phyloP scores from a whole-genome alignment of 2,113 vertebrate species.

The Tragelaphus buxtoni region DNA sequence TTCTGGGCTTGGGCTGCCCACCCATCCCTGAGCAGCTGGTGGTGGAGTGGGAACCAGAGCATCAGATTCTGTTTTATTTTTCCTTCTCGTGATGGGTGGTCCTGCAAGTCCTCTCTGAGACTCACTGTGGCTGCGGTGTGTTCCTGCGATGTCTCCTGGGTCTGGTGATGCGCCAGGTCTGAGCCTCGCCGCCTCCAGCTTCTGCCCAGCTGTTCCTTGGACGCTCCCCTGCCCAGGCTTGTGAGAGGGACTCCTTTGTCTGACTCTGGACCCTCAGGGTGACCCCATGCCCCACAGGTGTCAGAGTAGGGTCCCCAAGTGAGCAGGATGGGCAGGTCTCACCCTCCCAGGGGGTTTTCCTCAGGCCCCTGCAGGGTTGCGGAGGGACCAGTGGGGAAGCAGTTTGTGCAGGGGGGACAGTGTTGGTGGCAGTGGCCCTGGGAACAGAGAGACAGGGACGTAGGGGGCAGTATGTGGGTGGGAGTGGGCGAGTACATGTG shows the following conservation, averaged over 20 bases:
- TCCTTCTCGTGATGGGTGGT: background rate
- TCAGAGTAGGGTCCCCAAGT: background rate
- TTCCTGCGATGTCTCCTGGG: background rate
- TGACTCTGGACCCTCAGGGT: background rate
- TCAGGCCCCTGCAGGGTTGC: background rate
- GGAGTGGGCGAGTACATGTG: background rate
- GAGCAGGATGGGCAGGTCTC: background rate
- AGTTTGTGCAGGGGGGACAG: too few relatives aligned
- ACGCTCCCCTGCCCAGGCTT: background rate
- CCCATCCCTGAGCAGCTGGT: background rate
- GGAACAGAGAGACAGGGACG: background rate
- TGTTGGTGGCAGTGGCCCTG: background rate
- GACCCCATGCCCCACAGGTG: background rate
- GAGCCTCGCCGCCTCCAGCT: background rate
- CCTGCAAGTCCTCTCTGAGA: background rate
- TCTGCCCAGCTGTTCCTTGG: background rate
- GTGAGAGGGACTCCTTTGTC: background rate
- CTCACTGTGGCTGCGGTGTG: background rate
- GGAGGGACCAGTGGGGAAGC: background rate
- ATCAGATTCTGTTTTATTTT: background rate
- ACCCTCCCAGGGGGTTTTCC: background rate
- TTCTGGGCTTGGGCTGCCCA: background rate
- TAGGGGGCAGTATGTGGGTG: background rate
- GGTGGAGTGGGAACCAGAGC: accelerated
- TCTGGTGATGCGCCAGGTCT: background rate